A percentile compares a stretch with the other conserved stretches of the same genome.
phyloP scores from a whole-genome alignment of 2,888 invertebrate species.

The Drosophila testacea region DNA sequence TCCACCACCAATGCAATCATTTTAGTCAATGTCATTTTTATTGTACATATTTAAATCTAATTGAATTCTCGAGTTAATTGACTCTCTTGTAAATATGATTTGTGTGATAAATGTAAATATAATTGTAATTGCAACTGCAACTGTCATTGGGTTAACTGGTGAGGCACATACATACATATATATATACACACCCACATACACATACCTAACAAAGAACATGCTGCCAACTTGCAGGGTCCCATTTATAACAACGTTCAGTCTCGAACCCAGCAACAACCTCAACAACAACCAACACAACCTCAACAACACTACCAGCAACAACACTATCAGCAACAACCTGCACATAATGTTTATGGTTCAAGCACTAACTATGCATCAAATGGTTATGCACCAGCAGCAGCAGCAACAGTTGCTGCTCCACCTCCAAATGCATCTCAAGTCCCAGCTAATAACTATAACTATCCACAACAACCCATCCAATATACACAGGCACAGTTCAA shows the following conservation, averaged over 20 bases:
- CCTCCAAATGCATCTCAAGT: slow-evolving; percentile 49
- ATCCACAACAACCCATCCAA: slow-evolving; percentile 76
- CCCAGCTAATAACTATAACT: slow-evolving; percentile 62
- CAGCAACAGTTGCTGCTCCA: slow-evolving; percentile 46
- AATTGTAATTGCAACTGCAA: slow-evolving; percentile 48
- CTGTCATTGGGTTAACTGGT: slow-evolving; percentile 60
- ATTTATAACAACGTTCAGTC: slow-evolving; percentile 81
- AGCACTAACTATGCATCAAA: slow-evolving; percentile 55
- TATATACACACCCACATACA: slow-evolving; percentile 12
- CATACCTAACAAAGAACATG: slow-evolving; percentile 42
- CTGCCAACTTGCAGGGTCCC: slow-evolving; percentile 77
- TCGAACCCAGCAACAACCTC: slow-evolving; percentile 49
- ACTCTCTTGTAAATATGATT: slow-evolving; percentile 42
- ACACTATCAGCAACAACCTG: slow-evolving; percentile 52
- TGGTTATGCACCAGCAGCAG: slow-evolving; percentile 44
- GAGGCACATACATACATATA: slow-evolving; percentile 32
- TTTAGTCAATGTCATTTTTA: background rate
- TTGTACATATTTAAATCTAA: slow-evolving; percentile 29
- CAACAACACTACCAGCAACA: slow-evolving; percentile 32
- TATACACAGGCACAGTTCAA: slow-evolving; percentile 78
- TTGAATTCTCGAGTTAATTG: slow-evolving; percentile 2
- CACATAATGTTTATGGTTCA: slow-evolving; percentile 67
- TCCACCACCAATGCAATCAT: slow-evolving; percentile 1
- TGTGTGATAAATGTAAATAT: slow-evolving; percentile 58
- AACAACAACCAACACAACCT: slow-evolving; percentile 31